Evolutionary conservation across 2,113 vertebrate species (phyloP), one percentile per base, ranked within the genome.

Genomic region (Leptocoma aspasia): DNA sequence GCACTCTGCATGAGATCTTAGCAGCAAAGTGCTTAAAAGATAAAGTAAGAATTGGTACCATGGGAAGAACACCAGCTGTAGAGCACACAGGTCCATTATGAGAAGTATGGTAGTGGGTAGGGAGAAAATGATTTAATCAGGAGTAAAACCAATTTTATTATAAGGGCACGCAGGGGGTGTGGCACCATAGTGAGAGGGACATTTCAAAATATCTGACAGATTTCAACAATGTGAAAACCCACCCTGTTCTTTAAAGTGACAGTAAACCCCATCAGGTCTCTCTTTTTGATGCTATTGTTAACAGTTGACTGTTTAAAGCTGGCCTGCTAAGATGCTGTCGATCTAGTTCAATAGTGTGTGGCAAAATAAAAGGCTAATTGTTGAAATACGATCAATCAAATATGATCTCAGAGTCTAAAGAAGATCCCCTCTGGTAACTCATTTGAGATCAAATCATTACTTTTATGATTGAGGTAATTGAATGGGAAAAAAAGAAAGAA

Each of bases 191-290:
- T 98, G 99, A 98, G 99, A 98, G 98, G 98, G 99, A 99, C 99
- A 98, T 98, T 99, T 99, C 99, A 99, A 99, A 99, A 99, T 99
- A 99, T 99, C 98, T 99, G 99, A 99, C 99, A 99, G 99, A 99
- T 99, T 99, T 99, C 98, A 99, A 98, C 98, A 98, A 99, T 98
- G 98, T 98, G 98, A 99, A 99, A 99, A 99, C 98, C 98, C 97
- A 97, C 97, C 97, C 97, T 91, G 97, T 98, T 98, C 98, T 98
- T 98, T 98, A 98, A 98, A 96, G 98, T 98, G 98, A 99, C 99
- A 98, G 98, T 98, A 98, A 98, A 98, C 98, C 98, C 98, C 98
- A 97, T 98, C 98, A 98, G 98, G 97, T 98, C 98, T 98, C 97
- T 95, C 97, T 98, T 98, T 98, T 98, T 98, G 96, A 98, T 98